A percentile compares a stretch with the other conserved stretches of the same genome.
Conservation (phyloP, 23 tunicate genomes). For the Trididemnum clinides region DNA sequence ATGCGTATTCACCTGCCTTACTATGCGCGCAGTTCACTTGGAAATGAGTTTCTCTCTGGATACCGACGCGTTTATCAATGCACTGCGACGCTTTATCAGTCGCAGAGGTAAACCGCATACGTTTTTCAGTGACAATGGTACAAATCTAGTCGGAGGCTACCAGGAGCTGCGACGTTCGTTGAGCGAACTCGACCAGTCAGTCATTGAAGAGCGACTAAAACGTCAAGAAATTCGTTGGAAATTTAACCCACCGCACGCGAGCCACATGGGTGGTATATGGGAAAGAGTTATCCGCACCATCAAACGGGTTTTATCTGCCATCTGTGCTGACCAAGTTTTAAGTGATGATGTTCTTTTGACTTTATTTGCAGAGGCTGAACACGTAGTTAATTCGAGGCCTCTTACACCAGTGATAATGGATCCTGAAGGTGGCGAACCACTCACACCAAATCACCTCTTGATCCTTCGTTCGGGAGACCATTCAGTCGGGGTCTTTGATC, state of each 20-base stretch:
- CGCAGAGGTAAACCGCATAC: background rate
- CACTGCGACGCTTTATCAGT: background rate
- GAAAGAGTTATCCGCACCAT: background rate
- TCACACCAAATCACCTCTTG: too few species aligned
- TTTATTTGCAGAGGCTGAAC: too few species aligned
- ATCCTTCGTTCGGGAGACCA: too few species aligned
- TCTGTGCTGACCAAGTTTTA: background rate
- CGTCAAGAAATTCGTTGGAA: background rate
- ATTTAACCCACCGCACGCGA: background rate
- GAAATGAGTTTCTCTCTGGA: too few species aligned
- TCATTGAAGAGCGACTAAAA: background rate
- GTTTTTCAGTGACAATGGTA: background rate
- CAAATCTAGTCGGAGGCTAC: too few species aligned
- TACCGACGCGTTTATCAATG: background rate
- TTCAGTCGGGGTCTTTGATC: too few species aligned
- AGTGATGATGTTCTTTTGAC: background rate
- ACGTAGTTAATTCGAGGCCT: background rate
- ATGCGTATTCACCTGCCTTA: too few species aligned
- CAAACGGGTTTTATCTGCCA: background rate
- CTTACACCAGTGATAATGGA: background rate
- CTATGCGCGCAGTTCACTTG: too few species aligned
- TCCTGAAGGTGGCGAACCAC: background rate
- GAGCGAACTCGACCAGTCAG: background rate
- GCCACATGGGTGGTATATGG: conserved; percentile 11
- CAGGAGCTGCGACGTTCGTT: background rate